phyloP scores from a whole-genome alignment of 2,113 vertebrate species.

The Perca fluviatilis region DNA sequence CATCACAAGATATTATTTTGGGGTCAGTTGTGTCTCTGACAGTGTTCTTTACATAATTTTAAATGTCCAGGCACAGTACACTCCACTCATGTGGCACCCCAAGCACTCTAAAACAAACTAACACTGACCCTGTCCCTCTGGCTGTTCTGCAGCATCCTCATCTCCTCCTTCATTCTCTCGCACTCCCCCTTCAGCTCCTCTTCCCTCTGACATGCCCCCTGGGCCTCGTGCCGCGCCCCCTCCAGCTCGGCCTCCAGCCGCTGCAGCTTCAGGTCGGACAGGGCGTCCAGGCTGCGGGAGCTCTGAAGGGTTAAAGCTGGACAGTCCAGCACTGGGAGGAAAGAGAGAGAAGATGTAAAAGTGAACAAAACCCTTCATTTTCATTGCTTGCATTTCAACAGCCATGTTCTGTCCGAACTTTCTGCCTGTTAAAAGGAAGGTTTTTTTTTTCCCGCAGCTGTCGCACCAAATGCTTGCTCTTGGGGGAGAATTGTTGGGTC shows the following conservation, averaged over 20 bases:
- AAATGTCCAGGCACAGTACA: neutral
- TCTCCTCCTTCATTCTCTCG: slow-evolving; percentile 90
- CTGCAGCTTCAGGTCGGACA: slow-evolving; percentile 88
- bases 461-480: too few relatives aligned
- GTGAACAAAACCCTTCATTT: accelerated
- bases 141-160: slow-evolving; percentile 90
- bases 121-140: slow-evolving; percentile 90
- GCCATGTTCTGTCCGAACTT: too few relatives aligned
- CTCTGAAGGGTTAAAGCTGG: slow-evolving; percentile 87
- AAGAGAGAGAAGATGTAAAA: neutral
- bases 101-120: neutral
- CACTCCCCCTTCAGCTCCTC: slow-evolving; percentile 92
- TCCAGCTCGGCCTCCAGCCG: slow-evolving; percentile 93
- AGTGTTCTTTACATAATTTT: neutral
- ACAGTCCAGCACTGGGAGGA: slow-evolving; percentile 85
- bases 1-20: neutral
- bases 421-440: too few relatives aligned
- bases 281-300: slow-evolving; percentile 86
- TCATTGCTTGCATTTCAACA: neutral
- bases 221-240: slow-evolving; percentile 89
- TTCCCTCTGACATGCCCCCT: slow-evolving; percentile 92
- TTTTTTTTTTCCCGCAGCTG: too few relatives aligned
- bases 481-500: too few relatives aligned
- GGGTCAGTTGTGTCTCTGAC: neutral
- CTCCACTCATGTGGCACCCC: neutral